Evolutionary conservation across 2,888 invertebrate genomes (phyloP).

Genomic region (Drosophila subquinaria): DNA sequence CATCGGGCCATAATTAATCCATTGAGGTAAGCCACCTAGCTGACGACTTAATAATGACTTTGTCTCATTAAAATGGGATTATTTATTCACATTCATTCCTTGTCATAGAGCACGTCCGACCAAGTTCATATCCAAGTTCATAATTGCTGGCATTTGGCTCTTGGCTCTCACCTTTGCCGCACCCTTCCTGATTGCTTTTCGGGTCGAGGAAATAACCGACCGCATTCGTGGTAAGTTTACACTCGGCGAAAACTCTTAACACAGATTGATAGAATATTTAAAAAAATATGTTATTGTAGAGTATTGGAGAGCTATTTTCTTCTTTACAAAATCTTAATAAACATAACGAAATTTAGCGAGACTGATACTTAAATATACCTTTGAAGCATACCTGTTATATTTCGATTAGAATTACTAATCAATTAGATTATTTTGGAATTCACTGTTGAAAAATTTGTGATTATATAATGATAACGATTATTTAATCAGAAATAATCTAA

Average conservation of each 20-base stretch:
- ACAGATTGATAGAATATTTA: no score
- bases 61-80: constrained; percentile 29
- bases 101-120: constrained; percentile 89
- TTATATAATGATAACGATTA: no score
- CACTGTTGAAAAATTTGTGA: no score
- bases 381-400: no score
- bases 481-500: no score
- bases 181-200: constrained; percentile 87
- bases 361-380: no score
- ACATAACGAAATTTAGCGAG: no score
- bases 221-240: constrained; percentile 80
- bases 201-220: constrained; percentile 83
- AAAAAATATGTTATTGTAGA: no score
- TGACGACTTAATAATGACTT: constrained; percentile 17
- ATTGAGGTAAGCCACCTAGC: constrained; percentile 87
- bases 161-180: constrained; percentile 89
- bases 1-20: constrained; percentile 92
- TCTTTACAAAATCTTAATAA: no score
- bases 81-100: neutral
- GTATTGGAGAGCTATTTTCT: no score
- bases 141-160: constrained; percentile 91
- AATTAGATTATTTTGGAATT: no score
- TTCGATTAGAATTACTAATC: no score
- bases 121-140: constrained; percentile 90
- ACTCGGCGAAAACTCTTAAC: neutral